Evolutionary conservation across 2,888 invertebrate species (phyloP).

Genomic region (Syrphus vitripennis): DNA sequence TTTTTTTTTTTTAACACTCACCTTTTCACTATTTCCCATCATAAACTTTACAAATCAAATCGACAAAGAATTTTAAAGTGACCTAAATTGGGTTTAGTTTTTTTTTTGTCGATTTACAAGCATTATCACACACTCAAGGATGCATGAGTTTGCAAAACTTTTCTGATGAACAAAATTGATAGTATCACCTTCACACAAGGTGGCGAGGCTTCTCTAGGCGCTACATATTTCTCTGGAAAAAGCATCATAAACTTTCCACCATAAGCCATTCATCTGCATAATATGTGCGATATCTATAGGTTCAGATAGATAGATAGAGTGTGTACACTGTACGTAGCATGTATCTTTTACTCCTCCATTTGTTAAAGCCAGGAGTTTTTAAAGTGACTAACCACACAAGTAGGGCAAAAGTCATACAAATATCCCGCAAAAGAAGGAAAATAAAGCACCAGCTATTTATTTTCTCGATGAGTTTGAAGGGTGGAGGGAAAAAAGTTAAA

Average conservation of each 20-base stretch:
- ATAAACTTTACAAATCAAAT: conserved; percentile 3
- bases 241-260: conserved; percentile 29
- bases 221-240: background rate
- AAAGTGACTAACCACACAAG: conserved; percentile 4
- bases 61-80: conserved; percentile 11
- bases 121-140: conserved; percentile 27
- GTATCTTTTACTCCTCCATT: background rate
- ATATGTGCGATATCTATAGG: background rate
- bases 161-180: conserved; percentile 47
- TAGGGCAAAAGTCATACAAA: conserved; percentile 23
- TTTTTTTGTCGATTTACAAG: conserved; percentile 17
- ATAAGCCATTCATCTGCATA: conserved; percentile 6
- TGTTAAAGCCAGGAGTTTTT: conserved; percentile 17
- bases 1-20: background rate
- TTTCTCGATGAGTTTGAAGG: background rate
- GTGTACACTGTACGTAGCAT: background rate
- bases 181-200: conserved; percentile 14
- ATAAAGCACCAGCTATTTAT: conserved; percentile 31
- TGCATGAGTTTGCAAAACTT: conserved; percentile 40
- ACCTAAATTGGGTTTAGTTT: conserved; percentile 14
- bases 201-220: background rate
- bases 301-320: background rate
- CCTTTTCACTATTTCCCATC: background rate
- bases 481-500: conserved; percentile 4
- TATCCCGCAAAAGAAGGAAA: background rate